Evolutionary conservation across 2,888 invertebrate species (phyloP).

Genomic region (Neoitamus cyanurus): DNA sequence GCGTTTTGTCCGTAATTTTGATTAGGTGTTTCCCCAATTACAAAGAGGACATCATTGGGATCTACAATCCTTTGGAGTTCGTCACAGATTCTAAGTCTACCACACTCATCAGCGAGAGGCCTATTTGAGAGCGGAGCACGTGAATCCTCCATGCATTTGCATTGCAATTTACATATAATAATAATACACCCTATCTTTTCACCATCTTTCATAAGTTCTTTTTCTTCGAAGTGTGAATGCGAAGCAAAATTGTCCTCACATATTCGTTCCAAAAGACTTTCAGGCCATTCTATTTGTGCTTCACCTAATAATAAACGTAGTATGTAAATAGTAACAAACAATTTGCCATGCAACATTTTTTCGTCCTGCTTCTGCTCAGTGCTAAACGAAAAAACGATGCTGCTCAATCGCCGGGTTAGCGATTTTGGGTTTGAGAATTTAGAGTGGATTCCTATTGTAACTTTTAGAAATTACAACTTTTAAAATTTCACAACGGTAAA

Average conservation of each 20-base stretch:
- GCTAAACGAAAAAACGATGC: too few relatives aligned
- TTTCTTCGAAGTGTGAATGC: conserved; percentile 35
- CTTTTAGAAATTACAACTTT: too few relatives aligned
- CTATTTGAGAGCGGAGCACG: background rate
- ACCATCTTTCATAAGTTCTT: conserved; percentile 8
- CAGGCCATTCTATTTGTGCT: conserved; percentile 43
- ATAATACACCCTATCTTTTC: conserved; percentile 39
- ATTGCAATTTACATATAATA: conserved; percentile 7
- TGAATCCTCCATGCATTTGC: background rate
- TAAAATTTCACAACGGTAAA: too few relatives aligned
- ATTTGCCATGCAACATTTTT: too few relatives aligned
- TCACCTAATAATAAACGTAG: conserved; percentile 32
- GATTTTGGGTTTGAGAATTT: too few relatives aligned
- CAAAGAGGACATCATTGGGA: conserved; percentile 49
- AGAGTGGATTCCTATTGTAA: too few relatives aligned
- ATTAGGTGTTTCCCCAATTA: conserved; percentile 39
- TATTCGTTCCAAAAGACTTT: background rate
- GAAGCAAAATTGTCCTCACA: conserved; percentile 26
- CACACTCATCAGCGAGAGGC: background rate
- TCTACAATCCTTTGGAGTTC: conserved; percentile 39
- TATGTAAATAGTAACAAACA: too few relatives aligned
- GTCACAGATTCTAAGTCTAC: conserved; percentile 16
- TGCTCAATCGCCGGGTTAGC: too few relatives aligned
- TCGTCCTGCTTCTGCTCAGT: too few relatives aligned
- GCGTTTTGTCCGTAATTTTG: background rate